Evolutionary conservation across 1,140 invertebrate species (phyloP).

Genomic region (Trachymyrmex septentrionalis): DNA sequence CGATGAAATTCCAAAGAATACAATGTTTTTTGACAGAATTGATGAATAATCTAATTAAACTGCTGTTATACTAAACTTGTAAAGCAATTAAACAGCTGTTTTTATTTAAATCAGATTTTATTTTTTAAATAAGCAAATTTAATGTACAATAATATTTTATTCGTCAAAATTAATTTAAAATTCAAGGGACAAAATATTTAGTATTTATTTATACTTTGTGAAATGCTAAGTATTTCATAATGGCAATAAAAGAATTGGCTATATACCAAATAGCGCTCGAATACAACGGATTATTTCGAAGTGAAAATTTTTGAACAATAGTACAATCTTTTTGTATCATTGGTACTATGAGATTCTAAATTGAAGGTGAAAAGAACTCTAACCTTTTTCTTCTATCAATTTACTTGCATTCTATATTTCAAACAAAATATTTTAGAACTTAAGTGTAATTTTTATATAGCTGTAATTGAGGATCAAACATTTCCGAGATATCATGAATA

Average conservation of each 20-base stretch:
- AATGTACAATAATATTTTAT: neutral
- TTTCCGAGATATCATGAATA: neutral
- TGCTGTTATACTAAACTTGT: neutral
- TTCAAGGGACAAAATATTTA: neutral
- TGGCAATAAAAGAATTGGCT: neutral
- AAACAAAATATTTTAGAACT: no score
- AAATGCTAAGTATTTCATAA: neutral
- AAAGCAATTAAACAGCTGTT: neutral
- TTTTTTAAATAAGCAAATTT: constrained; percentile 8
- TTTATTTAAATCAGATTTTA: neutral
- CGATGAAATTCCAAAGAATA: constrained; percentile 28
- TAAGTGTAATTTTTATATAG: no score
- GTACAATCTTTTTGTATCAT: no score
- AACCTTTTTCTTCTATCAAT: no score
- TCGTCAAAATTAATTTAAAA: neutral
- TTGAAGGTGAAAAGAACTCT: no score
- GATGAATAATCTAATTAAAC: constrained; percentile 59
- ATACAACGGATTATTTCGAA: no score
- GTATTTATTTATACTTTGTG: neutral
- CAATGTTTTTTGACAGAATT: constrained; percentile 49
- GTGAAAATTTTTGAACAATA: no score
- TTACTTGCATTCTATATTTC: no score
- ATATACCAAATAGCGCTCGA: no score
- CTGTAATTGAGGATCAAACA: neutral
- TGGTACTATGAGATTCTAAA: no score